These are phyloP conservation scores for Aphrocallistes beatrix DNA, from an alignment of 37 sponge, comb jelly and placozoan genomes.

Conservation along the genomic window DNA sequence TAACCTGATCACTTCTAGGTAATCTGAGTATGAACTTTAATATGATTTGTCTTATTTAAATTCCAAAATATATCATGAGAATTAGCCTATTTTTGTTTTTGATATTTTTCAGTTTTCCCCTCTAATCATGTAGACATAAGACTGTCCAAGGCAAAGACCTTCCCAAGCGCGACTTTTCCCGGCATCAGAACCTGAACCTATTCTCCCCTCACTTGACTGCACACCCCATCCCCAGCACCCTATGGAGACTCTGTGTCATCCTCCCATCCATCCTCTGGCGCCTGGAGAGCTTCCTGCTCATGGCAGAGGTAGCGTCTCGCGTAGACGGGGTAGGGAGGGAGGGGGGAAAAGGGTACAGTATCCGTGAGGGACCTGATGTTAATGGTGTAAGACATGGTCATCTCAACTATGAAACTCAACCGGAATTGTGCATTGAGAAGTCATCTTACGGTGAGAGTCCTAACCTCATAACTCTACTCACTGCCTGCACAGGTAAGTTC, in stretches of 20 bases:
- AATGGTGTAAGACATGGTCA: neutral
- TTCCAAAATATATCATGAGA: neutral
- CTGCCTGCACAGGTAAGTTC: neutral
- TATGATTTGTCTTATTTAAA: neutral
- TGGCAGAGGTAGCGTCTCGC: neutral
- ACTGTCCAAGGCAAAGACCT: neutral
- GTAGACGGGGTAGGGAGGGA: neutral
- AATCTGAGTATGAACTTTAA: neutral
- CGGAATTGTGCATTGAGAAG: neutral
- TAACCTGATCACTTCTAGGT: neutral
- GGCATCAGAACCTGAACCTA: neutral
- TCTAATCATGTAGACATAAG: neutral
- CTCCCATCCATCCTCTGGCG: conserved; percentile 80
- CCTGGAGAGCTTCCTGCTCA: conserved; percentile 51
- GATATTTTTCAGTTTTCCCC: no score
- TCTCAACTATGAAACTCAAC: neutral
- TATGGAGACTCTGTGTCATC: conserved; percentile 17
- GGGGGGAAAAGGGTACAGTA: neutral
- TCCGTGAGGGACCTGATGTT: neutral
- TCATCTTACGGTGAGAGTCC: neutral
- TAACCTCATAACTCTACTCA: neutral
- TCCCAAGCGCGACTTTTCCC: neutral
- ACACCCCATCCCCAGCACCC: conserved; percentile 9
- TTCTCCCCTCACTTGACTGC: neutral
- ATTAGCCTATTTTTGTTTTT: neutral